A percentile compares a stretch with the other conserved stretches of the same genome.
These are phyloP conservation scores for Phortica variegata DNA, from an alignment of 1,140 invertebrate genomes.

Conservation along the genomic window DNA sequence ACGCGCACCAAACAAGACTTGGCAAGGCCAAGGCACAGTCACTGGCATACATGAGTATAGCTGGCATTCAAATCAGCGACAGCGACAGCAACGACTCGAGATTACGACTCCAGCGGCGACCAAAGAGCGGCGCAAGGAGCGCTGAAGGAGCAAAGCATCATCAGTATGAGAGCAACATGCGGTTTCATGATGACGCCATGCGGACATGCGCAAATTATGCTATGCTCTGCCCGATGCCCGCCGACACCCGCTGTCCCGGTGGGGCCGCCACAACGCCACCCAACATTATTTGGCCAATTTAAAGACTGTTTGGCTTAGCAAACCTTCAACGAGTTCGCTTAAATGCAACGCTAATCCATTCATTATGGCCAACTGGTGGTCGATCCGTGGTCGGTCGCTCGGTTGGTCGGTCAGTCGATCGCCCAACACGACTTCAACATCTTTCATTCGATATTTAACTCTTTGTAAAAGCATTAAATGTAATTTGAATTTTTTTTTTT, in stretches of 20 bases:
- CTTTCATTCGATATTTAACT: too few species aligned
- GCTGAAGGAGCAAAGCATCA: too few species aligned
- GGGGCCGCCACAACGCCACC: slow-evolving; percentile 11
- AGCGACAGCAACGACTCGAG: too few species aligned
- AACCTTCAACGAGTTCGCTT: slow-evolving; percentile 50
- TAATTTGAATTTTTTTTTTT: too few species aligned
- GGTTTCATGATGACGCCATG: not conserved
- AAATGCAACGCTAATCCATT: slow-evolving; percentile 49
- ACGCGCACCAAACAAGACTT: slow-evolving; percentile 28
- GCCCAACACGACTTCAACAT: too few species aligned
- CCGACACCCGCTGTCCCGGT: not conserved
- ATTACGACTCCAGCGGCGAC: too few species aligned
- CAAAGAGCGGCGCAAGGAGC: too few species aligned
- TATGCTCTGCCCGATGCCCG: not conserved
- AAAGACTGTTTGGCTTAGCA: slow-evolving; percentile 48
- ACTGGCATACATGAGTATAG: not conserved
- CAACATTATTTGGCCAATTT: slow-evolving; percentile 39
- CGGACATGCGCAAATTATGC: slow-evolving; percentile 11
- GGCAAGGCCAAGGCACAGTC: slow-evolving; percentile 6
- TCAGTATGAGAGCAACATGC: slow-evolving; percentile 7
- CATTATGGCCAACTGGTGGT: slow-evolving; percentile 49
- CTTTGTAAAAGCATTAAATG: too few species aligned
- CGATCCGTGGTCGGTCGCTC: too few species aligned
- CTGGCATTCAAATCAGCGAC: too few species aligned
- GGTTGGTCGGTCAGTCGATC: too few species aligned